These are phyloP conservation scores for Cynoglossus semilaevis DNA, from an alignment of 2,113 vertebrate species.

Conservation along the genomic window DNA sequence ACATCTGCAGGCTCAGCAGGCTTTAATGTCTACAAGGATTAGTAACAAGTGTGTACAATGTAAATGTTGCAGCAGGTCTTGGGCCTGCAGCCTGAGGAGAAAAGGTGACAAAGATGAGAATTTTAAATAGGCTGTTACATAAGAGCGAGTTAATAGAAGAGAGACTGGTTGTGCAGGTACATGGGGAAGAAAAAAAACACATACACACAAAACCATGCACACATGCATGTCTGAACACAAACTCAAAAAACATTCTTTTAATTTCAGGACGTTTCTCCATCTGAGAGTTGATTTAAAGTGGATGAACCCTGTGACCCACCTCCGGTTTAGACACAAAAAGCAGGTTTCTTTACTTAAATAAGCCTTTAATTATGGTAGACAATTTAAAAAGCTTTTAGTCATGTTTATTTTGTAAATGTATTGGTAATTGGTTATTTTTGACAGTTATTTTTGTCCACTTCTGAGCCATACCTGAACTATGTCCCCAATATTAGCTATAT, in stretches of 20 bases:
- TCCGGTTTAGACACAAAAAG: background rate
- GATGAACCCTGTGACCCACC: background rate
- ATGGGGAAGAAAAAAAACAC: background rate
- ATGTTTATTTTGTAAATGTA: too few species aligned
- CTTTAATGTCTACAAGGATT: too few species aligned
- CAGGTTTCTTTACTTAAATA: background rate
- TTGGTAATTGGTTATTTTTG: too few species aligned
- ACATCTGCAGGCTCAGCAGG: too few species aligned
- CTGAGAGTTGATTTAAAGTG: background rate
- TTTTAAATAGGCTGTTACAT: slow-evolving; percentile 49
- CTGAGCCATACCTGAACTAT: too few species aligned
- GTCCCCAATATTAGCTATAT: too few species aligned
- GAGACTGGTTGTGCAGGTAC: slow-evolving; percentile 30
- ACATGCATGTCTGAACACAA: background rate
- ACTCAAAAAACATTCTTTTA: background rate
- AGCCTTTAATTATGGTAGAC: too few species aligned
- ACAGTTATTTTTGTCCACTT: too few species aligned
- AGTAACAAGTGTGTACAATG: too few species aligned
- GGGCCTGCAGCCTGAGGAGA: background rate
- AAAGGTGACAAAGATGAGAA: slow-evolving; percentile 12
- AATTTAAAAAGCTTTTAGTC: too few species aligned
- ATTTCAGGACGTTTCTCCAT: background rate
- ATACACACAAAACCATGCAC: background rate
- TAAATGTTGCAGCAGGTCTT: too few species aligned
- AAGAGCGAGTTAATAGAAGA: slow-evolving; percentile 34